Evolutionary conservation across 2,113 vertebrate species (phyloP), one percentile per base, ranked within the genome.

Genomic region (Glareola pratincola): DNA sequence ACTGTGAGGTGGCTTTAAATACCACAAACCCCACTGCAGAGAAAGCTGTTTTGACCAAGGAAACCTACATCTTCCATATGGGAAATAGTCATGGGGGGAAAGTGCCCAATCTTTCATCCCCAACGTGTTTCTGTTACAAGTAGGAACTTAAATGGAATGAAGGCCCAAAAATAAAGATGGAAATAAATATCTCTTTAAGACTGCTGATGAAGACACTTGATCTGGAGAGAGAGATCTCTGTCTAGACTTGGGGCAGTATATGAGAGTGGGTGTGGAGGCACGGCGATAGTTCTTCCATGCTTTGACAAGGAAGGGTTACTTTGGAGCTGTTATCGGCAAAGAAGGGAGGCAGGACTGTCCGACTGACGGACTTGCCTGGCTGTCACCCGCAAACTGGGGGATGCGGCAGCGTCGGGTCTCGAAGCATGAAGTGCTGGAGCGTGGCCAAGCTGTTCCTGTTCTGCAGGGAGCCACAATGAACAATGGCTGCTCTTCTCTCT

Each of bases 351-450:
- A 27, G 89, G 66, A 23, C 32, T 41, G 51, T 71, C 59, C 6
- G 5, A 41, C 57, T 14, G 36, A 32, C 12, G 7, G 43, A 16
- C 8, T 37, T 54, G 32, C 39, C 6, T 13, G 48, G 37, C 60
- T 50, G 54, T 24, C 30, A 51, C 34, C 2, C 0, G 1, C 59
- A 21, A 81, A 57, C 4, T 29, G 2, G 0, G 59, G 27, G 8
- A 63, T 59, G 39, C 10, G 26, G 59, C 78, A 85, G 63, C 66
- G 20, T 19, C 3, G 1, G 43, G 41, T 57, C 66, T 72, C 60
- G 39, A 80, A 66, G 66, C 47, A 10, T 29, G 51, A 92, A 90
- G 72, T 4, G 2, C 71, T 88, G 91, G 82, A 17, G 27, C 15
- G 4, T 5, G 24, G 59, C 92, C 90, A 83, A 48, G 64, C 50